Evolutionary conservation across 2,888 invertebrate species (phyloP).

Genomic region (Urechis unicinctus): DNA sequence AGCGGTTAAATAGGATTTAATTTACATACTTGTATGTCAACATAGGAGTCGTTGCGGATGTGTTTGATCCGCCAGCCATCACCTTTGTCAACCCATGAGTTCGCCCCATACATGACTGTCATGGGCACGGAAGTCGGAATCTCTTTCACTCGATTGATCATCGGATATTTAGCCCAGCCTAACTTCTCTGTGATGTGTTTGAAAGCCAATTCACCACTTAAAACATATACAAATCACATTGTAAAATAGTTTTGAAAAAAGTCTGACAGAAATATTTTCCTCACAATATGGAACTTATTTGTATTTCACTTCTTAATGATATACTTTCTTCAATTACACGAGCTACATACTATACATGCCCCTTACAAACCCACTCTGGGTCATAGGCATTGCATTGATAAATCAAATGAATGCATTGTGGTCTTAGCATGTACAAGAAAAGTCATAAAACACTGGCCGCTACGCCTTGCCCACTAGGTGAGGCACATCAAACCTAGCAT

Average conservation of each 20-base stretch:
- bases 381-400: too few species aligned
- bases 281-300: too few species aligned
- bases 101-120: constrained; percentile 83
- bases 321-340: background rate
- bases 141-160: constrained; percentile 71
- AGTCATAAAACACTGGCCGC: too few species aligned
- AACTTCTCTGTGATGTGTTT: constrained; percentile 79
- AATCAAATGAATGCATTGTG: too few species aligned
- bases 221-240: too few species aligned
- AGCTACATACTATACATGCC: too few species aligned
- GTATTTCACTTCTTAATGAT: background rate
- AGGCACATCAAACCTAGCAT: too few species aligned
- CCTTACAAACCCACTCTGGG: too few species aligned
- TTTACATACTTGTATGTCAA: constrained; percentile 68
- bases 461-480: too few species aligned
- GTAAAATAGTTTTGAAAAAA: too few species aligned
- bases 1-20: background rate
- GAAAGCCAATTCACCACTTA: constrained; percentile 84
- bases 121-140: constrained; percentile 69
- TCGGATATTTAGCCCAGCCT: constrained; percentile 95
- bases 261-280: too few species aligned
- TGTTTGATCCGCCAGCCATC: constrained; percentile 73
- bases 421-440: too few species aligned
- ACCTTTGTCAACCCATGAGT: constrained; percentile 89
- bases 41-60: constrained; percentile 62